These are phyloP conservation scores for Corythornis cristatus DNA, from an alignment of 2,113 vertebrate genomes.

Conservation along the genomic window DNA sequence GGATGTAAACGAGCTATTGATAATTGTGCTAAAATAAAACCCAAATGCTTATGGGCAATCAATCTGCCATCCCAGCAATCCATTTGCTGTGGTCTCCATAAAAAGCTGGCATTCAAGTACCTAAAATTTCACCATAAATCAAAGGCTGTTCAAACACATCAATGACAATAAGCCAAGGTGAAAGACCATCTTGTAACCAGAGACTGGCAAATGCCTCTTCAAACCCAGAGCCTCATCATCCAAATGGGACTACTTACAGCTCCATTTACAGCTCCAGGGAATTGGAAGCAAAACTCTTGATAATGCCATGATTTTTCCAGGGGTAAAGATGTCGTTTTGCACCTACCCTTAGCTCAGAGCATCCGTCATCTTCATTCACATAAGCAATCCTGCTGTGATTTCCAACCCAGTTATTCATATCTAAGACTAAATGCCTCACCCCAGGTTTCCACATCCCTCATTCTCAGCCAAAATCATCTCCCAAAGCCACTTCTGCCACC, in stretches of 20 bases:
- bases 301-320: not conserved
- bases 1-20: not conserved
- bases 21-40: not conserved
- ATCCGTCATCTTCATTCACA: not conserved
- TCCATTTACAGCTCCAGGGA: not conserved
- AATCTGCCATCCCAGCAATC: not conserved
- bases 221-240: not conserved
- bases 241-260: not conserved
- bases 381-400: not conserved
- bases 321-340: not conserved
- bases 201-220: not conserved
- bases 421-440: not conserved
- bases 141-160: not conserved
- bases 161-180: not conserved
- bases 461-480: conserved; percentile 8
- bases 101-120: not conserved
- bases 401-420: not conserved
- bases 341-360: not conserved
- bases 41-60: not conserved
- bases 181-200: not conserved
- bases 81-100: not conserved
- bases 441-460: not conserved
- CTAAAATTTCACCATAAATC: not conserved
- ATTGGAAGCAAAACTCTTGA: not conserved
- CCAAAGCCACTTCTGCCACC: not conserved